These are phyloP conservation scores for Sandelia bainsii DNA, from an alignment of 2,797 vertebrate species.

Conservation along the genomic window DNA sequence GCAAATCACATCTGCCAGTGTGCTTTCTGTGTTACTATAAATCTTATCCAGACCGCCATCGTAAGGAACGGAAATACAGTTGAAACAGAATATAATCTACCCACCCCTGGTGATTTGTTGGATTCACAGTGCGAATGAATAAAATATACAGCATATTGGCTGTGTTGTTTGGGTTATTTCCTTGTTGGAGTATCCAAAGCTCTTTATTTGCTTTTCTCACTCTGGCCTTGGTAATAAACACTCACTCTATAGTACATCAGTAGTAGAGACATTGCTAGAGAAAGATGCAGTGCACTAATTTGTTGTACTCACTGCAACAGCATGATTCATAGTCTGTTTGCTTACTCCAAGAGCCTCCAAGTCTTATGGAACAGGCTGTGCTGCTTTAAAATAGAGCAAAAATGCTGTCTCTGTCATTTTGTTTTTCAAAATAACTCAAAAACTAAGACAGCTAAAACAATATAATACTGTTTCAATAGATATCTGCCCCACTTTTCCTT, in stretches of 20 bases:
- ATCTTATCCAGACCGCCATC: slow-evolving; percentile 28
- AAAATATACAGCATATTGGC: slow-evolving; percentile 44
- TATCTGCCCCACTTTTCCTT: slow-evolving; percentile 10
- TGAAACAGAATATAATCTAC: slow-evolving; percentile 8
- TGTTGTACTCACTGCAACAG: slow-evolving; percentile 34
- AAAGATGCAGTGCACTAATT: slow-evolving; percentile 45
- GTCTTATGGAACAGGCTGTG: slow-evolving; percentile 32
- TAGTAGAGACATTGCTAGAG: not conserved
- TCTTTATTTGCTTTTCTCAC: slow-evolving; percentile 23
- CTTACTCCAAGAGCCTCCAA: slow-evolving; percentile 15
- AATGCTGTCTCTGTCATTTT: not conserved
- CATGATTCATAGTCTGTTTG: slow-evolving; percentile 57
- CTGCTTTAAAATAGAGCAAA: slow-evolving; percentile 41
- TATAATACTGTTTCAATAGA: not conserved
- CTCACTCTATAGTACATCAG: slow-evolving; percentile 8
- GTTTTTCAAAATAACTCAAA: slow-evolving; percentile 28
- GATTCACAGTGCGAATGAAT: slow-evolving; percentile 31
- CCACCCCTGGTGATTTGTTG: slow-evolving; percentile 2
- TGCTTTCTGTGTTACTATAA: slow-evolving; percentile 39
- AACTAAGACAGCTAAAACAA: slow-evolving; percentile 3
- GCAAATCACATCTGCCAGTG: slow-evolving; percentile 37
- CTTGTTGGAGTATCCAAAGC: slow-evolving; percentile 12
- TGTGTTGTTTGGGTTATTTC: slow-evolving; percentile 44
- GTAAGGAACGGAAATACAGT: not conserved
- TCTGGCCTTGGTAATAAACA: slow-evolving; percentile 22